Percentiles rank a stretch among this genome's conserved stretches.
Conservation (phyloP, 2,888 invertebrate species). For the Steinernema hermaphroditum region DNA sequence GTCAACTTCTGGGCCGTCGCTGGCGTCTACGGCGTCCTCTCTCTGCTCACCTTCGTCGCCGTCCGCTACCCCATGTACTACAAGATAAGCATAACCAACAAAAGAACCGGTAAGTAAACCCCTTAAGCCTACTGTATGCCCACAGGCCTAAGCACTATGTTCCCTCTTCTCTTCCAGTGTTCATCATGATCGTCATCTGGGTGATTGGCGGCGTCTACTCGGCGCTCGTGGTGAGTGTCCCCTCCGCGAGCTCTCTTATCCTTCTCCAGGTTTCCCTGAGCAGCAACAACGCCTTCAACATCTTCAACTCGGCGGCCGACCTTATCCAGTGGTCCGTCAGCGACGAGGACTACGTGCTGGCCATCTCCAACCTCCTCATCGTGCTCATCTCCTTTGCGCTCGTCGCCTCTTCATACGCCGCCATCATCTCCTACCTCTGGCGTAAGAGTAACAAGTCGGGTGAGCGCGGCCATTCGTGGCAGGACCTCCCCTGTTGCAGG, state of each 20-base stretch:
- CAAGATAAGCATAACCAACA: slow-evolving; percentile 40
- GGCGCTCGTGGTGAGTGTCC: slow-evolving; percentile 39
- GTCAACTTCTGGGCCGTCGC: slow-evolving; percentile 49
- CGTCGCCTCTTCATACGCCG: slow-evolving; percentile 42
- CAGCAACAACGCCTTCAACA: slow-evolving; percentile 49
- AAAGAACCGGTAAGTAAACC: slow-evolving; percentile 38
- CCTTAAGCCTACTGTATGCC: not conserved
- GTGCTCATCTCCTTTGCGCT: slow-evolving; percentile 42
- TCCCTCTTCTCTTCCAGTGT: slow-evolving; percentile 39
- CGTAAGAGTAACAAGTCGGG: slow-evolving; percentile 38
- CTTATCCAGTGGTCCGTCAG: slow-evolving; percentile 43
- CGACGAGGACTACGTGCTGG: slow-evolving; percentile 44
- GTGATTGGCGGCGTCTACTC: slow-evolving; percentile 45
- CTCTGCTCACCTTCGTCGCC: slow-evolving; percentile 45
- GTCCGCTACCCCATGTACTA: slow-evolving; percentile 45
- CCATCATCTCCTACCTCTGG: slow-evolving; percentile 45
- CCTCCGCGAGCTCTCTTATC: too few relatives aligned
- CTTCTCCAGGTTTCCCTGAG: slow-evolving; percentile 37
- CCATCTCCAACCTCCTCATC: slow-evolving; percentile 47
- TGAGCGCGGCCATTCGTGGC: slow-evolving; percentile 18
- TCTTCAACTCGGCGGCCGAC: slow-evolving; percentile 44
- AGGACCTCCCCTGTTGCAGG: slow-evolving; percentile 33
- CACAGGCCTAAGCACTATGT: too few relatives aligned
- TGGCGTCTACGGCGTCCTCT: slow-evolving; percentile 48
- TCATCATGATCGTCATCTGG: slow-evolving; percentile 43